Evolutionary conservation across 2,888 invertebrate genomes (phyloP).

Genomic region (Myopa testacea): DNA sequence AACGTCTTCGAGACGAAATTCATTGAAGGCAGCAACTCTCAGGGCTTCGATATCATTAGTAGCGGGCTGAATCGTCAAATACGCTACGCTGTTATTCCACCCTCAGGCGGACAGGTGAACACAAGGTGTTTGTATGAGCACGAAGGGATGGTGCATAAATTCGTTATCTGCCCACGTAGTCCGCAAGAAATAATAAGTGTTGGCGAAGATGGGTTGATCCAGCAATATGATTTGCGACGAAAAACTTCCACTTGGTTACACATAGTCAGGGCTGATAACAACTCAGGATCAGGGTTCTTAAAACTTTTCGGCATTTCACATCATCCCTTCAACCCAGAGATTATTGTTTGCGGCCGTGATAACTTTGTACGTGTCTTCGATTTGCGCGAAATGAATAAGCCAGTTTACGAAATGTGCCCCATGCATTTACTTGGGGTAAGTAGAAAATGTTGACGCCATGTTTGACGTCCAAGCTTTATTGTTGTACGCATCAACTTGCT

Average conservation of each 20-base stretch:
- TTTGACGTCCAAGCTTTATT: too few relatives aligned
- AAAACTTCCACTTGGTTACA: slow-evolving; percentile 70
- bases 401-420: slow-evolving; percentile 76
- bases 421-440: slow-evolving; percentile 55
- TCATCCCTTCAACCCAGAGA: slow-evolving; percentile 84
- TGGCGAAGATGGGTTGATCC: slow-evolving; percentile 88
- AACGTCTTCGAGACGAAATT: slow-evolving; percentile 95
- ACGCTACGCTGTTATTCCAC: slow-evolving; percentile 73
- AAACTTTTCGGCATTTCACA: slow-evolving; percentile 88
- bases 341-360: slow-evolving; percentile 87
- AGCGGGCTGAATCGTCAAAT: slow-evolving; percentile 92
- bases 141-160: slow-evolving; percentile 84
- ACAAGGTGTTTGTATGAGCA: slow-evolving; percentile 75
- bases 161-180: slow-evolving; percentile 80
- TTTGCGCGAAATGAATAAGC: slow-evolving; percentile 71
- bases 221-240: slow-evolving; percentile 82
- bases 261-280: slow-evolving; percentile 66
- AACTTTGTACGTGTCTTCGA: slow-evolving; percentile 83
- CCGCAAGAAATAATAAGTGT: slow-evolving; percentile 85
- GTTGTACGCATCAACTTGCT: too few relatives aligned
- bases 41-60: slow-evolving; percentile 86
- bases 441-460: not conserved
- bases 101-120: slow-evolving; percentile 69
- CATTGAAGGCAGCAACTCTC: slow-evolving; percentile 73
- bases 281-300: too few relatives aligned